Conservation (phyloP, 1,140 invertebrate genomes). For the Microplitis mediator region DNA sequence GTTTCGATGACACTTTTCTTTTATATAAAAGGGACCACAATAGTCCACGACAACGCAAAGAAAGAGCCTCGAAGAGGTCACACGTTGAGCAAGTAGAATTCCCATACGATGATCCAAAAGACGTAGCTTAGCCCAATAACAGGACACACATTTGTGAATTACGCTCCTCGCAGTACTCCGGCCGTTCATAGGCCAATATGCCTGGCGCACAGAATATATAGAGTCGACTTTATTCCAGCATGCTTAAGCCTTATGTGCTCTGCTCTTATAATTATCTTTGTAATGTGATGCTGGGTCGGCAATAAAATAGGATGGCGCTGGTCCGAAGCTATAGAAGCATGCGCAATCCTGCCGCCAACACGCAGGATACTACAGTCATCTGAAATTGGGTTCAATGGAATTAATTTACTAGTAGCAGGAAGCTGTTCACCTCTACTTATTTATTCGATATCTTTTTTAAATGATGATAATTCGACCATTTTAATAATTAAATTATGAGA, state of each 20-base stretch:
- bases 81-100: slow-evolving; percentile 23
- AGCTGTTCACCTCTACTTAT: neutral
- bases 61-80: slow-evolving; percentile 15
- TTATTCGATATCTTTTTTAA: slow-evolving; percentile 8
- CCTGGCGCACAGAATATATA: slow-evolving; percentile 2
- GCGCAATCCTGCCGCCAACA: neutral
- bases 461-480: neutral
- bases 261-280: neutral
- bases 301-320: slow-evolving; percentile 8
- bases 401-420: neutral
- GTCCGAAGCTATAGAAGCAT: neutral
- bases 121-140: slow-evolving; percentile 33
- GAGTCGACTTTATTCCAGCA: neutral
- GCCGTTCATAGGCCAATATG: slow-evolving; percentile 28
- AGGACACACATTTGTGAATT: slow-evolving; percentile 24
- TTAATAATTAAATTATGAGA: neutral
- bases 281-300: neutral
- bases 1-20: slow-evolving; percentile 15
- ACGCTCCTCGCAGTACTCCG: neutral
- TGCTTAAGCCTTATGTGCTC: slow-evolving; percentile 4
- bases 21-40: slow-evolving; percentile 19
- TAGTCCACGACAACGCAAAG: slow-evolving; percentile 32
- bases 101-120: slow-evolving; percentile 26
- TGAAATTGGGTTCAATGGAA: slow-evolving; percentile 9
- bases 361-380: slow-evolving; percentile 8